Evolutionary conservation across 2,113 vertebrate genomes (phyloP), one percentile per base, ranked within the genome.

Genomic region (Campylorhamphus procurvoides): DNA sequence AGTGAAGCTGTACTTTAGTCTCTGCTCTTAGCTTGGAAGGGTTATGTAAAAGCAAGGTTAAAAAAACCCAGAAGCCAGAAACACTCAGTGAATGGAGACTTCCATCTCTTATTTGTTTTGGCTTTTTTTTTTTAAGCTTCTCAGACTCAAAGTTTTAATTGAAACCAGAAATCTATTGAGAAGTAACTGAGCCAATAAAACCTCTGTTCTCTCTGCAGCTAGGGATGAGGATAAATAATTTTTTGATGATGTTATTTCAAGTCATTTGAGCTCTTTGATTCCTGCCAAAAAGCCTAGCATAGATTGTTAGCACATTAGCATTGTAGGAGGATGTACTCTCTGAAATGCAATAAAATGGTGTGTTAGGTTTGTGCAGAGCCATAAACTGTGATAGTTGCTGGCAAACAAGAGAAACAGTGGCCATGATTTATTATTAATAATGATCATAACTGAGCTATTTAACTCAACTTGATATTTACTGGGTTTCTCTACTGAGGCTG

Each of bases 91-190:
- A 91, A 95, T 83, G 86, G 92, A 80, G 83, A 64, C 72, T 95
- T 89, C 78, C 87, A 80, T 96, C 77, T 84, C 72, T 82, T 94
- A 73, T 75, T 96, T 93, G 89, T 83, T 89, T 91, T 73, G 46
- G 13, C 72, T 68, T 87, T 83, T 72, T 90, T 90, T 78, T 91
- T 60, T 63, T 68, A 11, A 84, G 58, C 50, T 89, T 85, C 73
- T 93, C 91, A 82, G 39, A 40, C 39, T 40, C 39, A 40, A 97
- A 96, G 94, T 96, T 97, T 97, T 97, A 98, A 98, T 97, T 98
- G 97, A 98, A 98, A 97, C 96, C 97, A 98, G 97, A 98, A 97
- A 96, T 96, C 97, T 97, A 92, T 96, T 96, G 94, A 97, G 95
- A 91, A 94, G 92, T 79, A 96, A 94, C 67, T 28, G 67, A 95